phyloP scores from a whole-genome alignment of 2,888 invertebrate genomes.

The Pemphredon lugubris region DNA sequence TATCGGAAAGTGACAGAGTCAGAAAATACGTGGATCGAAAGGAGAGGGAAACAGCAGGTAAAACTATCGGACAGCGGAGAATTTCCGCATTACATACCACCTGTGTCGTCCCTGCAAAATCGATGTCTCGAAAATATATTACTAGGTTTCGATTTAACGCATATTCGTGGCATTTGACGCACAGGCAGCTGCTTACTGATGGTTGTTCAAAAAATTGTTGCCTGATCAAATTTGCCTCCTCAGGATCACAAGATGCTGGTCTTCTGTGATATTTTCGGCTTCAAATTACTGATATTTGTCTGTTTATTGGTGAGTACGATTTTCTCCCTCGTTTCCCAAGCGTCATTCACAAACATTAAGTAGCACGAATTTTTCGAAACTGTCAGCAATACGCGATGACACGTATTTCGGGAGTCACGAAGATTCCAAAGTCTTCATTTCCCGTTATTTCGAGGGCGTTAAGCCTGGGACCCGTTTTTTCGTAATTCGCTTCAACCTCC shows the following conservation, averaged over 20 bases:
- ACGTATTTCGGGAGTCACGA: conserved; percentile 50
- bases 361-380: conserved; percentile 23
- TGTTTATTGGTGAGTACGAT: conserved; percentile 79
- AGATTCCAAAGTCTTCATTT: conserved; percentile 9
- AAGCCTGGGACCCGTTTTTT: neutral
- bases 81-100: neutral
- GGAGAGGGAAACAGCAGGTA: neutral
- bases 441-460: conserved; percentile 15
- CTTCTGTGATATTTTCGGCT: conserved; percentile 70
- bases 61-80: conserved; percentile 28
- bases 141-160: conserved; percentile 53
- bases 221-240: conserved; percentile 67
- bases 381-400: conserved; percentile 41
- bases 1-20: neutral
- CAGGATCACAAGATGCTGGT: conserved; percentile 76
- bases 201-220: conserved; percentile 68
- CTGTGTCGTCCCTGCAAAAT: conserved; percentile 28
- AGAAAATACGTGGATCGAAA: neutral
- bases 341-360: conserved; percentile 2
- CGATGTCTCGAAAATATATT: conserved; percentile 46
- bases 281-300: conserved; percentile 75
- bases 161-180: conserved; percentile 60
- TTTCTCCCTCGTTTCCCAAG: neutral
- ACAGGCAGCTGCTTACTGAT: conserved; percentile 57
- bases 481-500: neutral